A percentile compares a stretch with the other conserved stretches of the same genome.
phyloP scores from a whole-genome alignment of 2,888 invertebrate species.

The Acrobasis suavella region DNA sequence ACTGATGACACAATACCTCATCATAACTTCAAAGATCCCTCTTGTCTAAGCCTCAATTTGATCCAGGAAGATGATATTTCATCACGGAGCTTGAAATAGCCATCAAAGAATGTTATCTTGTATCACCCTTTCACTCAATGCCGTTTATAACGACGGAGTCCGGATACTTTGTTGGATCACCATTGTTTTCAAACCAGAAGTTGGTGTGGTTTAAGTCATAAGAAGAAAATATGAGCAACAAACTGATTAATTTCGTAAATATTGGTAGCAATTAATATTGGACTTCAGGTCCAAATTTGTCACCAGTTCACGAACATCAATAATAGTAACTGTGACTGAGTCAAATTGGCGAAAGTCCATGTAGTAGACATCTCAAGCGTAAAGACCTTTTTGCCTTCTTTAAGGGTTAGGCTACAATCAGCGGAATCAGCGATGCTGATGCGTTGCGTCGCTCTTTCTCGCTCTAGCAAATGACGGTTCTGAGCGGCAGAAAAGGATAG shows the following conservation, averaged over 20 bases:
- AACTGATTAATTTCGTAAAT: background rate
- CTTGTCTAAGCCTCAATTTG: background rate
- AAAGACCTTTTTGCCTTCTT: too few species aligned
- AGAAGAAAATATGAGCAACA: constrained; percentile 21
- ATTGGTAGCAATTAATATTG: background rate
- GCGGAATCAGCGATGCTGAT: too few species aligned
- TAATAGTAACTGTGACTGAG: too few species aligned
- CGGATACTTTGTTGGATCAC: constrained; percentile 61
- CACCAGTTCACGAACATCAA: too few species aligned
- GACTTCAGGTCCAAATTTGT: background rate
- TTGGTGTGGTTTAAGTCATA: constrained; percentile 39
- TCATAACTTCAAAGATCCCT: background rate
- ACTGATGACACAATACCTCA: background rate
- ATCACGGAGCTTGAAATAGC: constrained; percentile 39
- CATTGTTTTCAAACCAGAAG: constrained; percentile 51
- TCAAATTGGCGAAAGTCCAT: too few species aligned
- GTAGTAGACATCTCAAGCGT: too few species aligned
- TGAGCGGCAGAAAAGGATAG: too few species aligned
- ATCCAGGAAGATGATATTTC: constrained; percentile 21
- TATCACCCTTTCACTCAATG: constrained; percentile 60
- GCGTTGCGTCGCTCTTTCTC: too few species aligned
- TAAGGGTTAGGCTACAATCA: too few species aligned
- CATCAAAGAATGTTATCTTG: constrained; percentile 58
- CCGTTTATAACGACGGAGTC: constrained; percentile 61
- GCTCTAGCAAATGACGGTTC: too few species aligned